Evolutionary conservation across 1,140 invertebrate species (phyloP).

Genomic region (Drosophila fuyamai): DNA sequence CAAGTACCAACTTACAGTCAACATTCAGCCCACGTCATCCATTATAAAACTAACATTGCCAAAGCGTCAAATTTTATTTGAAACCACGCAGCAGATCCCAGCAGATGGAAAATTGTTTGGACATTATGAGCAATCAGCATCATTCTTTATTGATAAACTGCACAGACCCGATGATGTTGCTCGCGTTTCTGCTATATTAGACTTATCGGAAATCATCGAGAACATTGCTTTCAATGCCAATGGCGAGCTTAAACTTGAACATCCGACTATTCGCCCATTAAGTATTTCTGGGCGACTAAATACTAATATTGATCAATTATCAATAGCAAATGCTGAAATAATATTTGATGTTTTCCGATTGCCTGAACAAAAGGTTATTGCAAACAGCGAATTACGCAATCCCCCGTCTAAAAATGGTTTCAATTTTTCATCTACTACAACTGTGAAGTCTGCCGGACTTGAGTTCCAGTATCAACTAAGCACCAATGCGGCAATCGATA

Average conservation of each 20-base stretch:
- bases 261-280: conserved; percentile 88
- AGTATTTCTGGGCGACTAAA: conserved; percentile 85
- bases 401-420: conserved; percentile 44
- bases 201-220: conserved; percentile 79
- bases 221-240: conserved; percentile 85
- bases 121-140: conserved; percentile 85
- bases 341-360: conserved; percentile 88
- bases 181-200: conserved; percentile 41
- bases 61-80: conserved; percentile 87
- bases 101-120: conserved; percentile 73
- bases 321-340: conserved; percentile 85
- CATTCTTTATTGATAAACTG: conserved; percentile 89
- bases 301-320: conserved; percentile 79
- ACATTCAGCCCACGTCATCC: conserved; percentile 87
- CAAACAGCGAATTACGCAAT: conserved; percentile 58
- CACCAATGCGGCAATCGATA: conserved; percentile 45
- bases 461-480: conserved; percentile 64
- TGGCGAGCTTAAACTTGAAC: conserved; percentile 87
- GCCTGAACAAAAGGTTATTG: conserved; percentile 87
- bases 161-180: conserved; percentile 87
- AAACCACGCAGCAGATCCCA: conserved; percentile 85
- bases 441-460: conserved; percentile 63
- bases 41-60: conserved; percentile 88
- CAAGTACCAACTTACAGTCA: conserved; percentile 89
- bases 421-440: conserved; percentile 53